A percentile compares a stretch with the other conserved stretches of the same genome.
Evolutionary conservation across 2,113 vertebrate species (phyloP).

Genomic region (Trogon surrucura): DNA sequence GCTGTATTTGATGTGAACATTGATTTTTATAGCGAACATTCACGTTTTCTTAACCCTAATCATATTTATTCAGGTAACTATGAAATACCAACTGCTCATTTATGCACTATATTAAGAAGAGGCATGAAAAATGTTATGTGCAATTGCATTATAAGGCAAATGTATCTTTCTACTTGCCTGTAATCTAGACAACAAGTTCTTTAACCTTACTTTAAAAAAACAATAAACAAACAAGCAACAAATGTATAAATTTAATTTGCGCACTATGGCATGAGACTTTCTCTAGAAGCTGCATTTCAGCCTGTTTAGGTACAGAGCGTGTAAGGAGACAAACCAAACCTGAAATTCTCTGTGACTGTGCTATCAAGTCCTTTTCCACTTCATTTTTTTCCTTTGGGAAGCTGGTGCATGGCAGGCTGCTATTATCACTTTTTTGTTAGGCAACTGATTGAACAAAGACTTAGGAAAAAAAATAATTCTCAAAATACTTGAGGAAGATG

Average conservation of each 20-base stretch:
- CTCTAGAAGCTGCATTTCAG: neutral
- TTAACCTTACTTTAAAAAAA: neutral
- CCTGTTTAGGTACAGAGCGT: neutral
- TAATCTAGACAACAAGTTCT: neutral
- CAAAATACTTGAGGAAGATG: neutral
- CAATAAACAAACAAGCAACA: neutral
- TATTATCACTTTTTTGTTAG: neutral
- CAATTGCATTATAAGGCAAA: neutral
- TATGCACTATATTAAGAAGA: neutral
- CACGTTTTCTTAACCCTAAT: neutral
- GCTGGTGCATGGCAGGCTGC: neutral
- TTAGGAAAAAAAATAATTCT: neutral
- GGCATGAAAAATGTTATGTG: neutral
- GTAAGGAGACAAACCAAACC: neutral
- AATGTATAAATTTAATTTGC: neutral
- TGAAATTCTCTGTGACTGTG: neutral
- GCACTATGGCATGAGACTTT: neutral
- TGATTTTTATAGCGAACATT: slow-evolving; percentile 19
- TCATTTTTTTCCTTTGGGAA: neutral
- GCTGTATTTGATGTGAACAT: neutral
- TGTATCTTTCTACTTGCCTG: neutral
- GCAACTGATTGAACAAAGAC: neutral
- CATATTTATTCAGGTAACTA: neutral
- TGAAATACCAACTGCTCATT: slow-evolving; percentile 2
- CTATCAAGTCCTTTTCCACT: neutral